Evolutionary conservation across 30 jellyfish, hydroid and myxozoan species (phyloP), one percentile per base, ranked within the genome.

Genomic region (Morbakka virulenta): DNA sequence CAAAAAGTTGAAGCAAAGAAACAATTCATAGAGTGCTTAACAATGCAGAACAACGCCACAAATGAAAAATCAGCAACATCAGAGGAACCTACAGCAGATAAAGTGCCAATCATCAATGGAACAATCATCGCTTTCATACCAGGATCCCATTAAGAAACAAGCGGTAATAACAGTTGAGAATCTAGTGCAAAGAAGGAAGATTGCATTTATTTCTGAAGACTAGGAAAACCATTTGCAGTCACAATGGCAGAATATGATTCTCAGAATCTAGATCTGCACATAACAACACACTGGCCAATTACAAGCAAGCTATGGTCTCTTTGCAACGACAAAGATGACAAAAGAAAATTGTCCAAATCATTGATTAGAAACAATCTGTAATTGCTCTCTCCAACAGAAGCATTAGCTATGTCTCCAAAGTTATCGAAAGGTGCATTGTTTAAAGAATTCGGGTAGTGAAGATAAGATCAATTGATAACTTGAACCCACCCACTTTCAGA

Each of bases 291-390:
- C 32, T 74, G 64, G 80, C 85, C 85, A 49, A 74, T 74, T 74
- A 74, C 85, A 74, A 74, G 85, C 74, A 74, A 50, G 81, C 85
- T 77, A 35, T 74, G 77, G 76, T 30, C 85, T 50, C 76, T 74
- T 53, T 48, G 78, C 50, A n/a, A 51, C 29, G 80, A 50, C 76
- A 28, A 74, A 25, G 85, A 77, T 74, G 77, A 74, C 76, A 49
- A 64, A 30, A 74, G 85, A 48, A 32, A 64, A 53, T 50, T 63
- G 35, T 50, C 76, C 66, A 74, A 74, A 74, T 23, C 77, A n/a
- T n/a, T n/a, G n/a, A 50, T 64, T 30, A 25, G 67, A 64, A 64
- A 64, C 30, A 23, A 64, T 30, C 66, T 71, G 73, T 74, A 71
- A 71, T 21, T 41, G 17, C 80, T 41, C 76, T 35, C 48, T 71